These are phyloP conservation scores for Calyptomena viridis DNA, from an alignment of 2,113 vertebrate genomes.

Conservation along the genomic window DNA sequence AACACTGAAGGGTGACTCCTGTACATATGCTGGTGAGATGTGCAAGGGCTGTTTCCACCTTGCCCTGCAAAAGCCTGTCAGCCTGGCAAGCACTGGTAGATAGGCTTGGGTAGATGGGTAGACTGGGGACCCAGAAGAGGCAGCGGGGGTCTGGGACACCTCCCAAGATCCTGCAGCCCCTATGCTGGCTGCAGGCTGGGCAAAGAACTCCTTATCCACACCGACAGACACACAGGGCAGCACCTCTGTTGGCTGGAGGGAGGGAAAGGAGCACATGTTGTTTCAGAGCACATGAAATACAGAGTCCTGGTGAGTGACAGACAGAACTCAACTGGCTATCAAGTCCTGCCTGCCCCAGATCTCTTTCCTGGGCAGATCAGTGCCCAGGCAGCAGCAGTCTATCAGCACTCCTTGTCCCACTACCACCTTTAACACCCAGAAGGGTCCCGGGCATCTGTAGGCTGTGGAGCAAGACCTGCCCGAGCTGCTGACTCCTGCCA, in stretches of 20 bases:
- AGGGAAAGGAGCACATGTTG: neutral
- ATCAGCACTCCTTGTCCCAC: neutral
- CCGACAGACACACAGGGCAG: neutral
- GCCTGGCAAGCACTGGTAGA: neutral
- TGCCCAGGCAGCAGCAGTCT: neutral
- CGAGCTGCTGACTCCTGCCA: rapidly evolving
- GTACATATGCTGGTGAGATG: neutral
- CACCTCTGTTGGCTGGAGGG: rapidly evolving
- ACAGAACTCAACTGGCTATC: neutral
- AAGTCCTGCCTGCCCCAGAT: neutral
- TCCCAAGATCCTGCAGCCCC: neutral
- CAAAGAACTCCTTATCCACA: neutral
- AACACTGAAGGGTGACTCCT: neutral
- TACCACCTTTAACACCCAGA: neutral
- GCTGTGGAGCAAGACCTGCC: neutral
- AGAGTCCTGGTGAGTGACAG: neutral
- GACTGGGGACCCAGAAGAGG: neutral
- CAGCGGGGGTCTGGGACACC: neutral
- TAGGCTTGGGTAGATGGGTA: neutral
- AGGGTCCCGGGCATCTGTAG: rapidly evolving
- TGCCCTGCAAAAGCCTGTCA: neutral
- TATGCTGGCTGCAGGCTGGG: neutral
- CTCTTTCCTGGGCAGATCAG: neutral
- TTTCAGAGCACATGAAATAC: neutral
- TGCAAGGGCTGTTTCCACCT: neutral